phyloP scores from a whole-genome alignment of 2,888 invertebrate genomes.

The Drosophila flavopinicola region DNA sequence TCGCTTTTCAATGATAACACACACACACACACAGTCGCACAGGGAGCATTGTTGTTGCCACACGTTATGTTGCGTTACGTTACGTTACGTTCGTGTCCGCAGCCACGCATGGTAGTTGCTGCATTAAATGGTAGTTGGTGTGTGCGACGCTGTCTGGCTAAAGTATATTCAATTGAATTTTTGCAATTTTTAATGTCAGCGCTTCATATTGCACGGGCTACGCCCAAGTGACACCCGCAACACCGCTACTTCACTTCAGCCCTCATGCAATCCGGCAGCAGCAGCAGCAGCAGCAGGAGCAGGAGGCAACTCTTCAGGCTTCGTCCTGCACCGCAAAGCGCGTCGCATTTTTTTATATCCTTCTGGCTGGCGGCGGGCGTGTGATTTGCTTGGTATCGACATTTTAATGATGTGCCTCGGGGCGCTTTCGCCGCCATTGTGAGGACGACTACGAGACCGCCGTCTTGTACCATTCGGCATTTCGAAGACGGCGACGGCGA shows the following conservation, averaged over 20 bases:
- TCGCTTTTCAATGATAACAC: conserved; percentile 77
- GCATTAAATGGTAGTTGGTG: conserved; percentile 61
- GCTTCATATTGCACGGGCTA: conserved; percentile 68
- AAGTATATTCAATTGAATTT: conserved; percentile 82
- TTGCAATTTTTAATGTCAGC: conserved; percentile 73
- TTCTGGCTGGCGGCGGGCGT: conserved; percentile 68
- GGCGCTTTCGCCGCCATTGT: conserved; percentile 70
- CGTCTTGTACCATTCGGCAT: conserved; percentile 62
- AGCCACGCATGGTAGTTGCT: conserved; percentile 52
- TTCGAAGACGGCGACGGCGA: conserved; percentile 27
- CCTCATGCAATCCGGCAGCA: conserved; percentile 7
- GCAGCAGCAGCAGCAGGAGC: conserved; percentile 16
- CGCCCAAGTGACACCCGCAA: conserved; percentile 42
- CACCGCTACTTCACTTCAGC: conserved; percentile 2
- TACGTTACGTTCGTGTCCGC: conserved; percentile 16
- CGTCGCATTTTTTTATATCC: conserved; percentile 65
- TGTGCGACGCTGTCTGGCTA: conserved; percentile 60
- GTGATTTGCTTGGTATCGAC: conserved; percentile 82
- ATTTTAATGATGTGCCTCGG: conserved; percentile 82
- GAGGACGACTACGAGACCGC: conserved; percentile 38
- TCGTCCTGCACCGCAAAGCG: conserved; percentile 56
- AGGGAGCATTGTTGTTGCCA: conserved; percentile 57
- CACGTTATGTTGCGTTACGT: too few species aligned
- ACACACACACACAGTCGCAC: conserved; percentile 8
- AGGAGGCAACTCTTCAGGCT: conserved; percentile 19